Conservation (phyloP, 2,113 vertebrate species). For the Tetraodon nigroviridis region DNA sequence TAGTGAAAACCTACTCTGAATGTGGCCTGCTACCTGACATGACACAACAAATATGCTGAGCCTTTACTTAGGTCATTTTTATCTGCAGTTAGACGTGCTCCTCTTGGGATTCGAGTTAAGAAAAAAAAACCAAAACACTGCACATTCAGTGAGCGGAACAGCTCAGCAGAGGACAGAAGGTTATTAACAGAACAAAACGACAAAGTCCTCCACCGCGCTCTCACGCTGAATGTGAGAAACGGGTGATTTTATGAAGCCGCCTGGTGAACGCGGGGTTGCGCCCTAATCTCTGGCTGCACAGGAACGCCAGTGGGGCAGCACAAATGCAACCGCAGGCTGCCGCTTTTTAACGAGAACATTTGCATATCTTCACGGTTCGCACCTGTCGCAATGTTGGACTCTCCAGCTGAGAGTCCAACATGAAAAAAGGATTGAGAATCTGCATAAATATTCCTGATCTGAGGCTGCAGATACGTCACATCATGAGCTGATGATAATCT, state of each 20-base stretch:
- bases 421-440: not conserved
- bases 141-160: constrained; percentile 12
- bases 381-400: not conserved
- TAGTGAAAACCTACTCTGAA: constrained; percentile 29
- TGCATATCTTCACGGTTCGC: constrained; percentile 15
- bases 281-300: constrained; percentile 9
- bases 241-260: not conserved
- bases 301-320: not conserved
- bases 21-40: constrained; percentile 31
- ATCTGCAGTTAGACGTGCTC: not conserved
- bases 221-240: no score
- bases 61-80: constrained; percentile 8
- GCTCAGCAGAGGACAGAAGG: constrained; percentile 1
- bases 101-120: not conserved
- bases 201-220: not conserved
- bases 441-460: not conserved
- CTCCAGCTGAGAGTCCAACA: no score
- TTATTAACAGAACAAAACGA: constrained; percentile 17
- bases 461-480: not conserved
- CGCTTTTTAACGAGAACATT: constrained; percentile 24
- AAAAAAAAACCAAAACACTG: not conserved
- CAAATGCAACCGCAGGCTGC: constrained; percentile 1
- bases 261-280: not conserved
- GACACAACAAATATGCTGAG: constrained; percentile 30
- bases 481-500: not conserved